Evolutionary conservation across 2,888 invertebrate species (phyloP).

Genomic region (Oasisia sp.): DNA sequence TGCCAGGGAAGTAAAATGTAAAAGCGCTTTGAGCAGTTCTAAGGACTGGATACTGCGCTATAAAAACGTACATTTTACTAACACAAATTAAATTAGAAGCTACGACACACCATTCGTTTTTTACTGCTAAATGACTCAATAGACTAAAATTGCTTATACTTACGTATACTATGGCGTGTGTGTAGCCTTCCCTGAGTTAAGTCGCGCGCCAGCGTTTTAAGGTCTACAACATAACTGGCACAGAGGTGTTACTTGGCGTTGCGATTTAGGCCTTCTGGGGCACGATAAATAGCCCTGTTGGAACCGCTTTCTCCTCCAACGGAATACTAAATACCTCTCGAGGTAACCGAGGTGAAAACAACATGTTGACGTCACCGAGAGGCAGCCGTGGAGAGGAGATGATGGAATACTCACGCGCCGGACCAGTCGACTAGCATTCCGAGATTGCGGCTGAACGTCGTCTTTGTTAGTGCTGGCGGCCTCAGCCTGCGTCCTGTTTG

Average conservation of each 20-base stretch:
- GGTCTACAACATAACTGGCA: background rate
- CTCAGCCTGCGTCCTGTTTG: background rate
- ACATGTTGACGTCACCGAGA: background rate
- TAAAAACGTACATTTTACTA: no score
- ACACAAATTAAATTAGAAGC: no score
- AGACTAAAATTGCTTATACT: no score
- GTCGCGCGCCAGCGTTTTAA: no score
- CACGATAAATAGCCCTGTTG: background rate
- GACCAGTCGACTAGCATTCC: background rate
- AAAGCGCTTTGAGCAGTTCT: no score
- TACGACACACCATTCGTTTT: no score
- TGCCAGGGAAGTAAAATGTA: no score
- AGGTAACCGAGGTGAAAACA: slow-evolving; percentile 8
- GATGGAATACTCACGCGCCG: background rate
- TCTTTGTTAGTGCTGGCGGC: background rate
- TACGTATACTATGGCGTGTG: no score
- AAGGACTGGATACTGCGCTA: no score
- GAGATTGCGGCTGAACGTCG: background rate
- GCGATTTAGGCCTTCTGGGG: background rate
- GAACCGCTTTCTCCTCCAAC: background rate
- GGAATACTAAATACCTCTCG: background rate
- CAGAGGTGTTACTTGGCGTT: background rate
- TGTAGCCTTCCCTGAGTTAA: no score
- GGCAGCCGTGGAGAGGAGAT: background rate
- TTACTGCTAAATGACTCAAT: no score